Conservation (phyloP, 2,113 vertebrate genomes). For the Nothocercus julius region DNA sequence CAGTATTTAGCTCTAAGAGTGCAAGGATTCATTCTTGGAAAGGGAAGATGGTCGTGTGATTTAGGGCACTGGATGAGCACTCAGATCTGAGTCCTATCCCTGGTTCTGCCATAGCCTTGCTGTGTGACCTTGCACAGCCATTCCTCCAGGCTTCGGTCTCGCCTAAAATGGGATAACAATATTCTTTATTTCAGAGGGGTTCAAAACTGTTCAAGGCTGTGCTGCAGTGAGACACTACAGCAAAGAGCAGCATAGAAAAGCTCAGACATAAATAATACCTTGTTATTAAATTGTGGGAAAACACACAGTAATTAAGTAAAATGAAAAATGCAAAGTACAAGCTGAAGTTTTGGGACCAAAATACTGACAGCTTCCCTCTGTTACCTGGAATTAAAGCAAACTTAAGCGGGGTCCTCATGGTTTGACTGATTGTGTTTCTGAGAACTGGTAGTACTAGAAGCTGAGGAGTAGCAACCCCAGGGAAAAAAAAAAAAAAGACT, state of each 20-base stretch:
- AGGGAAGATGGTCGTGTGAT: slow-evolving; percentile 65
- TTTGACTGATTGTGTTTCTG: not conserved
- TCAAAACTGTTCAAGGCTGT: slow-evolving; percentile 10
- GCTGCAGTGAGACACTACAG: not conserved
- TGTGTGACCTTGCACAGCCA: slow-evolving; percentile 69
- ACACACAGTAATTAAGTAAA: not conserved
- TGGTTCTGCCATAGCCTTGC: slow-evolving; percentile 61
- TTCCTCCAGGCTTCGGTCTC: slow-evolving; percentile 54
- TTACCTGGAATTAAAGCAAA: slow-evolving; percentile 8
- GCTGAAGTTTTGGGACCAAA: not conserved
- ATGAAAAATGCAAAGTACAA: not conserved
- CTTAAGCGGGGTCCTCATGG: not conserved
- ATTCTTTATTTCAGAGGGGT: slow-evolving; percentile 69
- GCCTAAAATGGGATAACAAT: slow-evolving; percentile 68
- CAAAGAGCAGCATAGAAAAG: slow-evolving; percentile 24
- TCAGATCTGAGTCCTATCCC: slow-evolving; percentile 65
- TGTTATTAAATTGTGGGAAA: not conserved
- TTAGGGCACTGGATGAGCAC: slow-evolving; percentile 69
- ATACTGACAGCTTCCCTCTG: not conserved
- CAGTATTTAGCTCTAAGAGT: slow-evolving; percentile 60
- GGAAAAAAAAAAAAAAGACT: not conserved
- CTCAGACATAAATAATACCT: not conserved
- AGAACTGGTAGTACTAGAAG: not conserved
- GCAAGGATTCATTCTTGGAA: slow-evolving; percentile 61
- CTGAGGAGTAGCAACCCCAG: not conserved